A percentile compares a stretch with the other conserved stretches of the same genome.
phyloP scores from a whole-genome alignment of 1,140 invertebrate genomes.

The Sycophila sp. region DNA sequence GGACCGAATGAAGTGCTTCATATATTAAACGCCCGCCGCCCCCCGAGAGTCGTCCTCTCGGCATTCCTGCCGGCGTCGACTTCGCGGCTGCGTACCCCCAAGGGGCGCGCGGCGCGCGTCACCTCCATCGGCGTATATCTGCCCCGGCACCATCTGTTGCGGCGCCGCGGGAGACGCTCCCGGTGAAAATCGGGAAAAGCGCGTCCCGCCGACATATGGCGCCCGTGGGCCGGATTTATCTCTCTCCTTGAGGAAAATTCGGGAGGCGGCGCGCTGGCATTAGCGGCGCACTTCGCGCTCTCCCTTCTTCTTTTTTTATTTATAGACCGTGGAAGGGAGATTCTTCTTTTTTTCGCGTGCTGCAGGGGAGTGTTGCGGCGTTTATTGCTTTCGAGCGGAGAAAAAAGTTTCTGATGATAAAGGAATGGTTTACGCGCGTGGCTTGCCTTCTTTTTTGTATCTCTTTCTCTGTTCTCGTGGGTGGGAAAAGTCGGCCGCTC shows the following conservation, averaged over 20 bases:
- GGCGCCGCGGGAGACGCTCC: conserved; percentile 7
- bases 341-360: too few relatives aligned
- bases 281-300: too few relatives aligned
- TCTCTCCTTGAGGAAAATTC: conserved; percentile 12
- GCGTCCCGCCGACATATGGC: conserved; percentile 55
- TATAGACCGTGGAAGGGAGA: too few relatives aligned
- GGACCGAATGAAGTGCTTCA: neutral
- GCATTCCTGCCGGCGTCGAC: neutral
- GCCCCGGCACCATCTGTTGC: conserved; percentile 6
- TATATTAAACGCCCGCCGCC: neutral
- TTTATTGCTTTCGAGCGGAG: too few relatives aligned
- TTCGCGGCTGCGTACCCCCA: neutral
- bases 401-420: too few relatives aligned
- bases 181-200: conserved; percentile 47
- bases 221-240: conserved; percentile 48
- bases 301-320: too few relatives aligned
- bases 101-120: neutral
- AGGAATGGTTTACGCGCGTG: too few relatives aligned
- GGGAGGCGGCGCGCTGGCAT: neutral
- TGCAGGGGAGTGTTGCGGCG: too few relatives aligned
- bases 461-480: too few relatives aligned
- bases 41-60: neutral
- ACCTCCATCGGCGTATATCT: neutral
- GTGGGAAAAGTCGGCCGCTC: neutral
- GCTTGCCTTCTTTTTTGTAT: too few relatives aligned